These are phyloP conservation scores for Dorcus parallelipipedus DNA, from an alignment of 2,888 invertebrate genomes.

Conservation along the genomic window DNA sequence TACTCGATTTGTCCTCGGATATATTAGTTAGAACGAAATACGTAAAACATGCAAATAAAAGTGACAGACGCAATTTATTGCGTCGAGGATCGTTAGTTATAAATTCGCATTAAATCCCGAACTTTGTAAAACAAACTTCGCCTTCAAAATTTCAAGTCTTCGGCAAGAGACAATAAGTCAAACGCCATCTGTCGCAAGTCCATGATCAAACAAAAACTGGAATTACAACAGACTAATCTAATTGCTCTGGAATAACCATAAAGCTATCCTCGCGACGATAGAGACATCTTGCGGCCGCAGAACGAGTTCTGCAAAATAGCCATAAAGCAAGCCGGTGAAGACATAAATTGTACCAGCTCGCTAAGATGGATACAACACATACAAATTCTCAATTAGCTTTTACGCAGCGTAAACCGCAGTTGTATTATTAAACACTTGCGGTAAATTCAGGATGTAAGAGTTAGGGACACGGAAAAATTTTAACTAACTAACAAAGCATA, in stretches of 20 bases:
- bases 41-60: neutral
- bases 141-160: constrained; percentile 24
- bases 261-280: constrained; percentile 48
- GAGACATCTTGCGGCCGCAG: constrained; percentile 49
- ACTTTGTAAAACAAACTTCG: constrained; percentile 9
- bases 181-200: constrained; percentile 46
- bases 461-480: neutral
- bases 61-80: neutral
- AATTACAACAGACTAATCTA: constrained; percentile 49
- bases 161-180: constrained; percentile 40
- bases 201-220: constrained; percentile 42
- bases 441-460: no score
- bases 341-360: constrained; percentile 45
- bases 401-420: constrained; percentile 26
- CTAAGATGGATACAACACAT: constrained; percentile 43
- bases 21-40: neutral
- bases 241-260: constrained; percentile 50
- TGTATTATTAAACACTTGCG: constrained; percentile 25
- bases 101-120: constrained; percentile 12
- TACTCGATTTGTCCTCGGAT: neutral
- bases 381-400: constrained; percentile 49
- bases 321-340: constrained; percentile 48
- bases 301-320: constrained; percentile 48
- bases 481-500: neutral
- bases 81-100: neutral